These are phyloP conservation scores for Microcebus griseorufus DNA, from an alignment of 2,113 vertebrate species.

Conservation along the genomic window DNA sequence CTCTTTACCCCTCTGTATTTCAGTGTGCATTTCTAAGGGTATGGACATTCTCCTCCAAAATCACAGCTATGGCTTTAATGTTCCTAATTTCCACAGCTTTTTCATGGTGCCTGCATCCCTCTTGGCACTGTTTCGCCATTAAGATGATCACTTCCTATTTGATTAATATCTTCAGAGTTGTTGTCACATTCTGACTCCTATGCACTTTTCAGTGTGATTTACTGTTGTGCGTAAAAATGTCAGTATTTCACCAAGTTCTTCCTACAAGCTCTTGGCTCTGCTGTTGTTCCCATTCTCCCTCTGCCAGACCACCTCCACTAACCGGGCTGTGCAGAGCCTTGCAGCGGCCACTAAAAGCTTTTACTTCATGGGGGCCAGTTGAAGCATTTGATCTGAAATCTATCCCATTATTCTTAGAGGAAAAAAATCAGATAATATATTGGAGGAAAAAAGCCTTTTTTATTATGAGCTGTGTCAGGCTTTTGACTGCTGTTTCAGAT, in stretches of 20 bases:
- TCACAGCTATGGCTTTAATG: neutral
- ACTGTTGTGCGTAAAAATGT: slow-evolving; percentile 14
- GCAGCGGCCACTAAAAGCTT: neutral
- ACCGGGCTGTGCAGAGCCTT: neutral
- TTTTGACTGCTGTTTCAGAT: slow-evolving; percentile 40
- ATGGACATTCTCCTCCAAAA: neutral
- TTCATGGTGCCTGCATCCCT: neutral
- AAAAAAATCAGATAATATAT: slow-evolving; percentile 29
- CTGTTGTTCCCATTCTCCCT: neutral
- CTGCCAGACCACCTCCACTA: neutral
- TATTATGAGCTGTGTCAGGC: neutral
- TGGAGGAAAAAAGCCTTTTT: slow-evolving; percentile 48
- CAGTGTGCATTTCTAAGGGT: neutral
- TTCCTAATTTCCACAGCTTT: slow-evolving; percentile 24
- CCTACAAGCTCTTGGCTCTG: slow-evolving; percentile 29
- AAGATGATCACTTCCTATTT: slow-evolving; percentile 34
- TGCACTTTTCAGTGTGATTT: slow-evolving; percentile 61
- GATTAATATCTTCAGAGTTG: slow-evolving; percentile 36
- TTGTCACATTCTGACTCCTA: slow-evolving; percentile 29
- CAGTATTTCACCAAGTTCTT: slow-evolving; percentile 4
- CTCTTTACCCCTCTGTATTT: neutral
- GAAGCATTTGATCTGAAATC: slow-evolving; percentile 50
- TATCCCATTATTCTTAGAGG: neutral
- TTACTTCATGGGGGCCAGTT: neutral
- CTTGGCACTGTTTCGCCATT: neutral